A percentile compares a stretch with the other conserved stretches of the same genome.
Evolutionary conservation across 2,797 vertebrate species (phyloP).

Genomic region (Podargus strigoides): DNA sequence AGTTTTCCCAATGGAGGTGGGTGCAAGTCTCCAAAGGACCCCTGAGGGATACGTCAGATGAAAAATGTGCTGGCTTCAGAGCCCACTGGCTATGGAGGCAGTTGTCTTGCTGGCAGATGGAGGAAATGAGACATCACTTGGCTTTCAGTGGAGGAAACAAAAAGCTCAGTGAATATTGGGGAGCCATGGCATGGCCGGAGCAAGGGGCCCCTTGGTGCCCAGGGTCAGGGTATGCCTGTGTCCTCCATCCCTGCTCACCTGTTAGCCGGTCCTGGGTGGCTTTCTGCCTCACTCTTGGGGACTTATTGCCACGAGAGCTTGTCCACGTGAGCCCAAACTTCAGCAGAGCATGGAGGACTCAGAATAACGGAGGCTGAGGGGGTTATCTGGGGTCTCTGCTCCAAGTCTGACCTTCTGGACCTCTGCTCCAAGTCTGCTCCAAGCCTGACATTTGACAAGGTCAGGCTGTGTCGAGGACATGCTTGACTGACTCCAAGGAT

Average conservation of each 20-base stretch:
- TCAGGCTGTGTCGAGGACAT: not conserved
- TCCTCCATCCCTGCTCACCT: not conserved
- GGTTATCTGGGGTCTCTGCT: not conserved
- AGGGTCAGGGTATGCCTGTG: not conserved
- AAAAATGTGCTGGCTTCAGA: not conserved
- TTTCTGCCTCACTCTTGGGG: not conserved
- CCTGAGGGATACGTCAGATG: not conserved
- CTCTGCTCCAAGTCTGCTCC: not conserved
- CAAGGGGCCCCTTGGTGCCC: not conserved
- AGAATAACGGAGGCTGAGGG: not conserved
- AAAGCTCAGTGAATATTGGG: not conserved
- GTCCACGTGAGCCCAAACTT: not conserved
- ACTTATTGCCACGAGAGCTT: not conserved
- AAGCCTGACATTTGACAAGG: not conserved
- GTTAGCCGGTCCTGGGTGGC: not conserved
- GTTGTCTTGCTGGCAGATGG: not conserved
- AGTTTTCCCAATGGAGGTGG: not conserved
- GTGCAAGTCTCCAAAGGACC: not conserved
- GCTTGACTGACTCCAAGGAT: not conserved
- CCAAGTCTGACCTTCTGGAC: not conserved
- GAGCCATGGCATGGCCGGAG: rapidly evolving
- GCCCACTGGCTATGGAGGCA: not conserved
- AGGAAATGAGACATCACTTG: not conserved
- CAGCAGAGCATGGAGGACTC: not conserved
- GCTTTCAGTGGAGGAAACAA: not conserved